Base-by-base conservation (phyloP, 1,140 invertebrate genomes). In the Drosophila triauraria region DNA sequence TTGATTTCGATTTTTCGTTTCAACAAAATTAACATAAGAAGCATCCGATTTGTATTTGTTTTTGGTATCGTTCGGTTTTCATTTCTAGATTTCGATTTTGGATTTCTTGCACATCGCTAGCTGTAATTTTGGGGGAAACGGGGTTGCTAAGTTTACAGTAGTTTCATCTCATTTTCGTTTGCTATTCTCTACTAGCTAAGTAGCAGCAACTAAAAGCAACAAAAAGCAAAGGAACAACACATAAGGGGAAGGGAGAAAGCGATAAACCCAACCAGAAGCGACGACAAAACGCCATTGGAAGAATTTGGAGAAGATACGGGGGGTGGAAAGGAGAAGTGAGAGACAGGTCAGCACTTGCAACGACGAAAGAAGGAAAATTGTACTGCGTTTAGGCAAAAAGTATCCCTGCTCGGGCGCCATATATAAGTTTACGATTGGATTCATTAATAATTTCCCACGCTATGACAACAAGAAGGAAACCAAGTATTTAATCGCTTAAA, bases 21-120 rank as follows among this genome's bases (percentile, higher is more conserved):
- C 64, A 80, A 72, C 53, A 56, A 83, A 87, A 87, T 63, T 32
- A 83, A 88, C 70, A 86, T 67, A 64, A 78, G 40, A 75, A 78
- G 68, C 60, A 64, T 46, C 13, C 38, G 54, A 27, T 25, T 54
- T 38, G 2, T 40, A 23, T 23, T 43, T 17, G 3, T 38, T 38
- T 46, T 46, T 44, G 20, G 48, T 71, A 54, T 40, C 58, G 38
- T 58, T 65, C 12, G 38, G 32, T 46, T 65, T 35, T 50, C 57
- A 78, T 53, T 38, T 70, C 35, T 46, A 69, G 25, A 51, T 44
- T 25, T 64, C 2, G 38, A 43, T 69, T 48, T 56, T 35, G 20
- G 17, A 48, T 15, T 62, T 69, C 32, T 69, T 43, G 44, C 65
- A 80, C 81, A 74, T 72, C 42, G 75, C 76, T 84, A 77, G 59